These are phyloP conservation scores for Neodiprion virginianus DNA, from an alignment of 1,140 invertebrate genomes.

Conservation along the genomic window DNA sequence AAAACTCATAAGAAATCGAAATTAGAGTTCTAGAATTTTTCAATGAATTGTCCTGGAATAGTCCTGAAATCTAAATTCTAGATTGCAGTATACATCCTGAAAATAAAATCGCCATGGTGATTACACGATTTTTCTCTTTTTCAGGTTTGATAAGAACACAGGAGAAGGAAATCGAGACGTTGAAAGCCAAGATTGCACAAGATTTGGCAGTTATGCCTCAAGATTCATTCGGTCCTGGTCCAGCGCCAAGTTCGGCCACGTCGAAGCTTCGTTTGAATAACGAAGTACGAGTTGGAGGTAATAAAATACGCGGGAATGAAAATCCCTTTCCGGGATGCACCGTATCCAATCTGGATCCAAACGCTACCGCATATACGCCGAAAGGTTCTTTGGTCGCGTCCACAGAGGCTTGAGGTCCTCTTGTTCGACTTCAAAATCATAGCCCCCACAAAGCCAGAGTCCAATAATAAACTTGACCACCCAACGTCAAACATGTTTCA, in stretches of 20 bases:
- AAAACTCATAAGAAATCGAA: no score
- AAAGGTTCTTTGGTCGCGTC: slow-evolving; percentile 69
- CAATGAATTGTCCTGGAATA: no score
- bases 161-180: slow-evolving; percentile 89
- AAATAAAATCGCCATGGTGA: no score
- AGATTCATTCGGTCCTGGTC: slow-evolving; percentile 65
- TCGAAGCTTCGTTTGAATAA: slow-evolving; percentile 68
- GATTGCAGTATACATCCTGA: no score
- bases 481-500: slow-evolving; percentile 40
- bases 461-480: slow-evolving; percentile 14
- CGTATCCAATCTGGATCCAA: slow-evolving; percentile 84
- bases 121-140: slow-evolving; percentile 25
- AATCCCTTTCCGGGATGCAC: slow-evolving; percentile 59
- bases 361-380: slow-evolving; percentile 91
- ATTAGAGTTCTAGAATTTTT: no score
- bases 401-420: slow-evolving; percentile 63
- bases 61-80: no score
- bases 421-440: slow-evolving; percentile 20
- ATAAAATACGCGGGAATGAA: slow-evolving; percentile 56
- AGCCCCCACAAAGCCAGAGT: slow-evolving; percentile 34
- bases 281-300: slow-evolving; percentile 52
- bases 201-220: slow-evolving; percentile 90
- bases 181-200: slow-evolving; percentile 90
- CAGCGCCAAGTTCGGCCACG: slow-evolving; percentile 56
- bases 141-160: slow-evolving; percentile 78